Evolutionary conservation across 2,113 vertebrate species (phyloP).

Genomic region (Protobothrops mucrosquamatus): DNA sequence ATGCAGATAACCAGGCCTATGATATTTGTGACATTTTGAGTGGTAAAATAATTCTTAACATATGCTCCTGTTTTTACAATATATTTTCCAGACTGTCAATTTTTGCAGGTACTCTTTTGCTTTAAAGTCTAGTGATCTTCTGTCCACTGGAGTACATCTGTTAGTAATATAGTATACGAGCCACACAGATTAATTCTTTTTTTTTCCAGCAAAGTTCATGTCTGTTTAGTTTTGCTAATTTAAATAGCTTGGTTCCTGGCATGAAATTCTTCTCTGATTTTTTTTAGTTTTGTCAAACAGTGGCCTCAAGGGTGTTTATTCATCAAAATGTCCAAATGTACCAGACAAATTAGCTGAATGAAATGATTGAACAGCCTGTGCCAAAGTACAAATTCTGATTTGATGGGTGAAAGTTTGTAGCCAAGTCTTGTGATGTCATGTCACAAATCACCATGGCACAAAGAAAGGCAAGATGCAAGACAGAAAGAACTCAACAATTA

Average conservation of each 20-base stretch:
- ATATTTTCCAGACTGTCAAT: background rate
- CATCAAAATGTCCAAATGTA: conserved; percentile 13
- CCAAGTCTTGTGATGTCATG: background rate
- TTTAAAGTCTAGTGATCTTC: background rate
- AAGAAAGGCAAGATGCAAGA: background rate
- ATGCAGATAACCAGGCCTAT: background rate
- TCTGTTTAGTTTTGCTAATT: conserved; percentile 19
- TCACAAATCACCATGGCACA: background rate
- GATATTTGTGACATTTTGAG: background rate
- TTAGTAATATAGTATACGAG: background rate
- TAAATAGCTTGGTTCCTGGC: conserved; percentile 7
- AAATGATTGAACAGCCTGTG: background rate
- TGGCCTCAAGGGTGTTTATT: background rate
- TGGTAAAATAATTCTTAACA: background rate
- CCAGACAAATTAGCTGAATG: conserved; percentile 17
- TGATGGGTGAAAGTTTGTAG: background rate
- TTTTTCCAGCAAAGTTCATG: background rate
- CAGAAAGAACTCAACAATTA: background rate
- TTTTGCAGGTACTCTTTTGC: conserved; percentile 3
- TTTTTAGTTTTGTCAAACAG: background rate
- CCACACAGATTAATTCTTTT: background rate
- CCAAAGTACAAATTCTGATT: conserved; percentile 23
- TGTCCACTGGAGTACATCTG: background rate
- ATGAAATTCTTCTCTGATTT: background rate
- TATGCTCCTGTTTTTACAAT: background rate